Evolutionary conservation across 2,113 vertebrate species (phyloP).

Genomic region (Ptyas mucosa): DNA sequence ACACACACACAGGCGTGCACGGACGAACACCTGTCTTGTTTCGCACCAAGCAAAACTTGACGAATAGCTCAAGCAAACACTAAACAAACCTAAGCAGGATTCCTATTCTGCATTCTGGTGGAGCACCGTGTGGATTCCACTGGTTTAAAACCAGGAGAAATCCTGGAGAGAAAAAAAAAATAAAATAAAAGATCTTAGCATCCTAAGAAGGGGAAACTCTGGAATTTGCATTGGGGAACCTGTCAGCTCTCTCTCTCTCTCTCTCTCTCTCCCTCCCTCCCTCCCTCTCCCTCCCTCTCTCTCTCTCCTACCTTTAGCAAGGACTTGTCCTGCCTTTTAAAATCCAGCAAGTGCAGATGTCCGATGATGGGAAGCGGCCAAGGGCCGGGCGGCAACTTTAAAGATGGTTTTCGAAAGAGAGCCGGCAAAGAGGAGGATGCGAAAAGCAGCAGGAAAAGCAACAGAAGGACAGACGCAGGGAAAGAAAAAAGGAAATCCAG

Average conservation of each 20-base stretch:
- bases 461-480: conserved; percentile 40
- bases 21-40: not conserved
- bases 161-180: not conserved
- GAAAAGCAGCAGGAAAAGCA: conserved; percentile 43
- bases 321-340: conserved; percentile 69
- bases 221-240: conserved; percentile 16
- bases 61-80: not conserved
- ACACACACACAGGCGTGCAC: rapidly evolving
- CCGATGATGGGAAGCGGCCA: conserved; percentile 69
- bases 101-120: not conserved
- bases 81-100: not conserved
- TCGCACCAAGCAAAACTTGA: not conserved
- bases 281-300: not conserved
- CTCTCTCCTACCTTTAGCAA: conserved; percentile 67
- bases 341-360: conserved; percentile 69
- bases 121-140: not conserved
- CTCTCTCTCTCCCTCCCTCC: not conserved
- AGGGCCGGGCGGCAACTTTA: conserved; percentile 67
- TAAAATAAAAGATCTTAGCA: not conserved
- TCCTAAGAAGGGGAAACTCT: not conserved
- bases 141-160: not conserved
- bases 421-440: conserved; percentile 42
- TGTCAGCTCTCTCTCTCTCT: not conserved
- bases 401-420: conserved; percentile 51
- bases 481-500: conserved; percentile 49